These are phyloP conservation scores for Thinocorus orbignyianus DNA, from an alignment of 2,113 vertebrate species.

Conservation along the genomic window DNA sequence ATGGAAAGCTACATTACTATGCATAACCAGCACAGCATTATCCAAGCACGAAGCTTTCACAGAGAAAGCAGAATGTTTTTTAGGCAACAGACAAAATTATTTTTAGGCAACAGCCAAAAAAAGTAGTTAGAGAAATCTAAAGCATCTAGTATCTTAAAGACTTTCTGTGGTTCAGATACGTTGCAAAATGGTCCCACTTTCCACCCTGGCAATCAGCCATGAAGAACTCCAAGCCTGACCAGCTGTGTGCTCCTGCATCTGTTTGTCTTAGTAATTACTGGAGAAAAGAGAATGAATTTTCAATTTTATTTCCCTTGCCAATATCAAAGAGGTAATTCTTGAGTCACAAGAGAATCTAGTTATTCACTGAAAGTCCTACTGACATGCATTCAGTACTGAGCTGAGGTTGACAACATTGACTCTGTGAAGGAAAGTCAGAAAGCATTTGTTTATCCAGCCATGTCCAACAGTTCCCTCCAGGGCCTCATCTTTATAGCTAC, in stretches of 20 bases:
- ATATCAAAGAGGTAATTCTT: not conserved
- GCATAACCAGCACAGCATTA: not conserved
- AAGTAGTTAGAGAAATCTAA: not conserved
- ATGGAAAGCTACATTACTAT: not conserved
- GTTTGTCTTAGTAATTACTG: not conserved
- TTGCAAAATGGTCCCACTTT: not conserved
- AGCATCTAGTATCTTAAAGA: not conserved
- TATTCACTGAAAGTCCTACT: not conserved
- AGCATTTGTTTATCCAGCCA: conserved; percentile 12
- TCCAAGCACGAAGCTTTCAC: not conserved
- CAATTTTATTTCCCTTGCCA: not conserved
- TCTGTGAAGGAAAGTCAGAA: conserved; percentile 2
- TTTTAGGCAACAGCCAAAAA: not conserved
- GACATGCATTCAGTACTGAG: not conserved
- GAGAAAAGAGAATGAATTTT: not conserved
- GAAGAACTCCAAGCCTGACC: not conserved
- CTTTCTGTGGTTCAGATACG: not conserved
- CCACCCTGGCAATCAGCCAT: not conserved
- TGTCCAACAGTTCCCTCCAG: not conserved
- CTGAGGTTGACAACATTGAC: conserved; percentile 3
- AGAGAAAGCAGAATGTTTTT: not conserved
- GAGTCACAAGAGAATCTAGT: not conserved
- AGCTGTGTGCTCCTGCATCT: conserved; percentile 1
- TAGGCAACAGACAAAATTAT: not conserved
- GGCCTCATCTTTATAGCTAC: not conserved